Conservation (phyloP, 2,888 invertebrate genomes). For the Protonemura montana region DNA sequence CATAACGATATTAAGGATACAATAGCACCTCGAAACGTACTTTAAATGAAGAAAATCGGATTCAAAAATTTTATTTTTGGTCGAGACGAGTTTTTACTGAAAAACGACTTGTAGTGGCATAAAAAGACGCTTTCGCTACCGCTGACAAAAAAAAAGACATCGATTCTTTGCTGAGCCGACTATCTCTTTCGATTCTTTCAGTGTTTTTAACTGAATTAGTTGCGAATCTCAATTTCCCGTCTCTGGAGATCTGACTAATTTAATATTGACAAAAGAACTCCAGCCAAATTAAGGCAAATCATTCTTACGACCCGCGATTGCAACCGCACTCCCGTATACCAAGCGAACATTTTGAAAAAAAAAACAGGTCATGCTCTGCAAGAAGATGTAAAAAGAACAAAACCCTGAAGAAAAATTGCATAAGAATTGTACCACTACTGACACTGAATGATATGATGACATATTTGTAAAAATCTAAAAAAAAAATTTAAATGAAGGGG, state of each 20-base stretch:
- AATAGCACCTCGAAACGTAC: no score
- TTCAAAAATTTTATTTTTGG: not conserved
- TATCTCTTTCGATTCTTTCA: not conserved
- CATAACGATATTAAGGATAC: no score
- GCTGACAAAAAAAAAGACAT: not conserved
- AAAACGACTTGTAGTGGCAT: not conserved
- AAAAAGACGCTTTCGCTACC: not conserved
- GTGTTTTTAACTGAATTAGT: not conserved
- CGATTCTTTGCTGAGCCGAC: not conserved
- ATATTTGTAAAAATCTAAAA: not conserved
- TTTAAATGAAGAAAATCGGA: not conserved
- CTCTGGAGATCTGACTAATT: not conserved
- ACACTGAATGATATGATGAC: not conserved
- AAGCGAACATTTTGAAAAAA: not conserved
- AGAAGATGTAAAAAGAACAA: not conserved
- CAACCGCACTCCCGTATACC: not conserved
- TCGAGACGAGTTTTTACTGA: not conserved
- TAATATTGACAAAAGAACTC: constrained; percentile 5
- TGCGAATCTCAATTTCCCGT: not conserved
- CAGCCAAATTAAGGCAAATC: not conserved
- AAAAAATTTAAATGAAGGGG: not conserved
- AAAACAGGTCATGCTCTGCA: not conserved
- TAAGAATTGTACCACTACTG: not conserved
- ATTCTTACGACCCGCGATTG: not conserved
- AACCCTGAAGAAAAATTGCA: not conserved